These are phyloP conservation scores for Labeo calbasu DNA, from an alignment of 2,797 vertebrate genomes.

Conservation along the genomic window DNA sequence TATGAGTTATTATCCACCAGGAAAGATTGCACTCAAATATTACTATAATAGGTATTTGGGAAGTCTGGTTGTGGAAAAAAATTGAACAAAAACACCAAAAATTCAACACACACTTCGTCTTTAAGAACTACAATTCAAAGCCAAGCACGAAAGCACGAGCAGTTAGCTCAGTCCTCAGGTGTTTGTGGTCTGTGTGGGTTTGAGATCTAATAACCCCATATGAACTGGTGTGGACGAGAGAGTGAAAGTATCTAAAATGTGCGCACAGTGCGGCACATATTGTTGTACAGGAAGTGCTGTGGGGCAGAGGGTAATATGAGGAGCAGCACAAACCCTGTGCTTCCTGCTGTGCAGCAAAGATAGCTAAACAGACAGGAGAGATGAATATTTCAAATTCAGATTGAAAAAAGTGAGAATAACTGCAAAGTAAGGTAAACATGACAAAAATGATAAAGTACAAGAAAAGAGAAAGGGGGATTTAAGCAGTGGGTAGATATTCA, in stretches of 20 bases:
- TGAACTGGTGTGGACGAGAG: constrained; percentile 7
- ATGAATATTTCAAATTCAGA: constrained; percentile 3
- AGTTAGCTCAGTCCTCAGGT: background rate
- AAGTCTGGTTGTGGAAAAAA: constrained; percentile 22
- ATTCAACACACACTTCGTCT: background rate
- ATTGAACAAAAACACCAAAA: background rate
- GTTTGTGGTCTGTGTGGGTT: constrained; percentile 18
- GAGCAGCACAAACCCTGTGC: constrained; percentile 65
- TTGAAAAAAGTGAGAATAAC: background rate
- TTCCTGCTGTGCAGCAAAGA: constrained; percentile 64
- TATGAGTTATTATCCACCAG: background rate
- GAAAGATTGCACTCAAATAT: background rate
- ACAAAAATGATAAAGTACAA: background rate
- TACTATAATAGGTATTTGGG: background rate
- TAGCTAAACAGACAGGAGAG: constrained; percentile 59
- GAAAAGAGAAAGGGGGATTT: background rate
- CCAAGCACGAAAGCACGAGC: background rate
- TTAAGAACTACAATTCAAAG: constrained; percentile 2
- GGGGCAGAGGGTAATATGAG: constrained; percentile 48
- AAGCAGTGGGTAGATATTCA: background rate
- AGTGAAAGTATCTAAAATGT: constrained; percentile 6
- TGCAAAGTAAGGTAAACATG: background rate
- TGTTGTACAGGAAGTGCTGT: constrained; percentile 37
- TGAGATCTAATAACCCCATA: background rate
- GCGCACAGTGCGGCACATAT: constrained; percentile 4